Evolutionary conservation across 2,113 vertebrate genomes (phyloP).

Genomic region (Chlorodrepanis virens): DNA sequence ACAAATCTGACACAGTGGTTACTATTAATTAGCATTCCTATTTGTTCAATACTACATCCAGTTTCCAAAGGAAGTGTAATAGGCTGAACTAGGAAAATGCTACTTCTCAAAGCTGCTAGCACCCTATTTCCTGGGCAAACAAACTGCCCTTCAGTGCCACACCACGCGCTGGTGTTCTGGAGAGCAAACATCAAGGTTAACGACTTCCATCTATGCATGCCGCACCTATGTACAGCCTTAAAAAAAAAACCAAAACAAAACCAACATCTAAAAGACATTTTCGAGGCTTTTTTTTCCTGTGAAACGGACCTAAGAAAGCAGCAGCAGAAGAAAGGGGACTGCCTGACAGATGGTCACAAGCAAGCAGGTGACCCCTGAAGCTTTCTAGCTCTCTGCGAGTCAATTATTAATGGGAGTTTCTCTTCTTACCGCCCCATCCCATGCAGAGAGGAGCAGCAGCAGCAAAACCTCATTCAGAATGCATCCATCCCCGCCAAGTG

Average conservation of each 20-base stretch:
- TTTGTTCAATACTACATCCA: constrained; percentile 32
- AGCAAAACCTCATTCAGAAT: not conserved
- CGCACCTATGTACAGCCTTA: not conserved
- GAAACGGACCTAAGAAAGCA: not conserved
- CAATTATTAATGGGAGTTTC: constrained; percentile 61
- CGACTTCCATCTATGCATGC: not conserved
- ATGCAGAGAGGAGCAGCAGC: constrained; percentile 39
- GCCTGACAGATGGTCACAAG: constrained; percentile 50
- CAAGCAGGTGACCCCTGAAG: constrained; percentile 47
- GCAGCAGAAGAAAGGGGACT: not conserved
- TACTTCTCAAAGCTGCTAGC: constrained; percentile 8
- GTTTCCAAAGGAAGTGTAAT: constrained; percentile 17
- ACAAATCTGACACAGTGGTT: not conserved
- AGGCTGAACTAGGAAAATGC: constrained; percentile 12
- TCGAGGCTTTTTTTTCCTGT: not conserved
- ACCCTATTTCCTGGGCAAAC: not conserved
- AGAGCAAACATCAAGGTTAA: not conserved
- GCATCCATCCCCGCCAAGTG: not conserved
- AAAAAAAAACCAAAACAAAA: not conserved
- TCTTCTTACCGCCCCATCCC: constrained; percentile 65
- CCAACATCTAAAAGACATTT: not conserved
- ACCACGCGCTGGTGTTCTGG: not conserved
- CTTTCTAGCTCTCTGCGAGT: constrained; percentile 25
- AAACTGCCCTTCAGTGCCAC: not conserved
- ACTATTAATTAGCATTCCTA: constrained; percentile 33